phyloP scores from a whole-genome alignment of 2,797 vertebrate genomes.

The Vespertilio murinus region DNA sequence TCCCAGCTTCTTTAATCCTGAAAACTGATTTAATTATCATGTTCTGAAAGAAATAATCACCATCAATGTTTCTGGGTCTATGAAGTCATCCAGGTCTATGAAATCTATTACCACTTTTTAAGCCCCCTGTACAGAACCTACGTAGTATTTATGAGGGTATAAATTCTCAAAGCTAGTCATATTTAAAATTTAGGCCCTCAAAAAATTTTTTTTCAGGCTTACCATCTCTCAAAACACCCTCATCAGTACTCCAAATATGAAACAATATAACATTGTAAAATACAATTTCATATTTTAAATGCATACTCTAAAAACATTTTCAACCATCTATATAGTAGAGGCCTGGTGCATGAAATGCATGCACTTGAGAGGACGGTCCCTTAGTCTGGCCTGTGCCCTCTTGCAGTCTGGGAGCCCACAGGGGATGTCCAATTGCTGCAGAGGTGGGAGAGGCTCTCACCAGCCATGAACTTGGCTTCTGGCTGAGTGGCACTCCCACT shows the following conservation, averaged over 20 bases:
- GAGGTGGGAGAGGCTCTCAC: no score
- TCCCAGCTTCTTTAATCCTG: not conserved
- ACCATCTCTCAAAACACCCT: not conserved
- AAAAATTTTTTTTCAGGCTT: not conserved
- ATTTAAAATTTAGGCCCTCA: not conserved
- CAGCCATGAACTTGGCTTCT: no score
- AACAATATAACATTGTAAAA: constrained; percentile 2
- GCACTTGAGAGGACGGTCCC: no score
- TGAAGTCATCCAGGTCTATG: not conserved
- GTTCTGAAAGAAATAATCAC: constrained; percentile 7
- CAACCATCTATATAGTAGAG: not conserved
- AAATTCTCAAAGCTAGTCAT: not conserved
- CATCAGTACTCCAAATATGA: not conserved
- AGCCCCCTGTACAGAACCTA: not conserved
- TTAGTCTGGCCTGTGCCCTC: no score
- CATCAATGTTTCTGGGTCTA: not conserved
- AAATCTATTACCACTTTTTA: not conserved
- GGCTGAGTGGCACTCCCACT: no score
- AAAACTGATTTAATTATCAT: not conserved
- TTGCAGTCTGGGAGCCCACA: no score
- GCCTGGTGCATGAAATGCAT: no score
- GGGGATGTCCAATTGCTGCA: no score
- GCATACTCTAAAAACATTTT: not conserved
- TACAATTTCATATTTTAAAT: constrained; percentile 16
- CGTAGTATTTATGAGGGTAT: not conserved